Conservation (phyloP, 2,113 vertebrate species). For the Galbula dea region DNA sequence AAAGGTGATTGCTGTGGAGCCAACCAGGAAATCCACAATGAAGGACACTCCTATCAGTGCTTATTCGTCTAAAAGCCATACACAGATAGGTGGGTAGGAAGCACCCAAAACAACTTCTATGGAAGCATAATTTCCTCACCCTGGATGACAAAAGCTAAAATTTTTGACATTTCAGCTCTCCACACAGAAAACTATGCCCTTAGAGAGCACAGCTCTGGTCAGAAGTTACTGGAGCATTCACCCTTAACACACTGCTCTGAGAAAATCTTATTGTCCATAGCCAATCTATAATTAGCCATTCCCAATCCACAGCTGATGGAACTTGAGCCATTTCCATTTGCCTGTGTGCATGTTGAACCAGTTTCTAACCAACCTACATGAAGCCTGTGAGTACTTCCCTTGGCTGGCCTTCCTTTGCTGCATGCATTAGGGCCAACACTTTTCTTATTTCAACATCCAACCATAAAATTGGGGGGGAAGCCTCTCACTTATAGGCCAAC, state of each 20-base stretch:
- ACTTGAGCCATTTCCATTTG: neutral
- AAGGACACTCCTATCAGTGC: neutral
- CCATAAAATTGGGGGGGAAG: neutral
- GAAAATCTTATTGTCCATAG: neutral
- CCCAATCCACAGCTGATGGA: neutral
- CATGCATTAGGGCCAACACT: neutral
- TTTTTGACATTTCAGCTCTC: neutral
- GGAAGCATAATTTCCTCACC: neutral
- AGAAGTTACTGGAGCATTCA: neutral
- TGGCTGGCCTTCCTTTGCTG: neutral
- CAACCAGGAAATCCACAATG: neutral
- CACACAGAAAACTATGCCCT: neutral
- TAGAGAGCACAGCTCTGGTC: neutral
- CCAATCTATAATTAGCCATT: neutral
- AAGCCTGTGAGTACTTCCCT: neutral
- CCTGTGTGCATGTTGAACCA: neutral
- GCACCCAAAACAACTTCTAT: neutral
- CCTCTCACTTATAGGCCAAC: neutral
- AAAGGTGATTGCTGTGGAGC: neutral
- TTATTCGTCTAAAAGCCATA: neutral
- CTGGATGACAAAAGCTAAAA: neutral
- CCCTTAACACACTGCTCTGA: neutral
- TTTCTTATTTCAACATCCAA: neutral
- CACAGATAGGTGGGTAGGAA: neutral
- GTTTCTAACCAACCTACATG: neutral